A percentile compares a stretch with the other conserved stretches of the same genome.
phyloP scores from a whole-genome alignment of 2,113 vertebrate genomes.

The Dicentrarchus labrax region DNA sequence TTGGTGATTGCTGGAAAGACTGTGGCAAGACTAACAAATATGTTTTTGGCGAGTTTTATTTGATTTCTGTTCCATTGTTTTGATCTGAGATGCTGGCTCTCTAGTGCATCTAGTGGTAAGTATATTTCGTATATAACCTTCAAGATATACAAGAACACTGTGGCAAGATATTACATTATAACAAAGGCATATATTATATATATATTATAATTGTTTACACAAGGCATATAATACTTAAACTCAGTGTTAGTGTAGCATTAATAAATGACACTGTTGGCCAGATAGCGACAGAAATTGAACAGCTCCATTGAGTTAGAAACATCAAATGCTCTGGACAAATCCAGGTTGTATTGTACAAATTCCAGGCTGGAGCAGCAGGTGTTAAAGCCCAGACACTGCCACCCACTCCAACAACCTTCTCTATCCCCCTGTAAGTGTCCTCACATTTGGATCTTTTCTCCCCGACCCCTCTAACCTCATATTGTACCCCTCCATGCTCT shows the following conservation, averaged over 20 bases:
- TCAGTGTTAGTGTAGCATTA: not conserved
- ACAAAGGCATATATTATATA: not conserved
- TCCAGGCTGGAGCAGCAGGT: not conserved
- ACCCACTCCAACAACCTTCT: slow-evolving; percentile 2
- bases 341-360: not conserved
- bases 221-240: not conserved
- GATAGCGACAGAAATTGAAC: not conserved
- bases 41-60: no score
- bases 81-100: no score
- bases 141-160: no score
- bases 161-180: not conserved
- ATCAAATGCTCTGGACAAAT: not conserved
- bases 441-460: slow-evolving; percentile 47
- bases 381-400: not conserved
- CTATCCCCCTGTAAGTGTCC: slow-evolving; percentile 23
- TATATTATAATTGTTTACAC: not conserved
- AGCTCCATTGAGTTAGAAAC: not conserved
- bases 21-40: no score
- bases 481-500: slow-evolving; percentile 24
- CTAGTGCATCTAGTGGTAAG: no score
- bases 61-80: no score
- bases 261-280: not conserved
- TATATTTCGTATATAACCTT: no score
- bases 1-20: no score
- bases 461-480: slow-evolving; percentile 54